Evolutionary conservation across 2,797 vertebrate species (phyloP).

Genomic region (Semaprochilodus insignis): DNA sequence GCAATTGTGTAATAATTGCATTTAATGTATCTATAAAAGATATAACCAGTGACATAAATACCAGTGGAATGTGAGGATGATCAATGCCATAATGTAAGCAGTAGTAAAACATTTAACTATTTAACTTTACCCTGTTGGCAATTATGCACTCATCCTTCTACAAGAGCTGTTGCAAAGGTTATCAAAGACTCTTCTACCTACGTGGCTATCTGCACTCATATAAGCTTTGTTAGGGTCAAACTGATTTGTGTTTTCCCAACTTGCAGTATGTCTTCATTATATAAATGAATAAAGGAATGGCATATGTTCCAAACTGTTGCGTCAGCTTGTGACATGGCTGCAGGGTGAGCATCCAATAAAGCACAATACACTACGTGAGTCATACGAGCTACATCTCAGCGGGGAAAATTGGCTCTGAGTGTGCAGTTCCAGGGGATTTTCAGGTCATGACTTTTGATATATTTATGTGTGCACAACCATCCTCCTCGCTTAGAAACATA

Average conservation of each 20-base stretch:
- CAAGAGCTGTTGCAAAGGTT: neutral
- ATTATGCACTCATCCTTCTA: neutral
- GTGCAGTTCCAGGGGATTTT: slow-evolving; percentile 17
- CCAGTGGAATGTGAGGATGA: neutral
- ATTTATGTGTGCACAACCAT: slow-evolving; percentile 12
- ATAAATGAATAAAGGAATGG: neutral
- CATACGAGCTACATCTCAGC: slow-evolving; percentile 19
- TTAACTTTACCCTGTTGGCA: neutral
- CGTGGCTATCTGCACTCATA: neutral
- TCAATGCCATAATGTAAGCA: neutral
- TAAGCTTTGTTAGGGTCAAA: neutral
- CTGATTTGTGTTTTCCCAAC: neutral
- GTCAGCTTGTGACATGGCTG: neutral
- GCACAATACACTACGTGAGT: neutral
- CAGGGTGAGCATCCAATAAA: neutral
- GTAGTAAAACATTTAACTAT: neutral
- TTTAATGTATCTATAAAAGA: neutral
- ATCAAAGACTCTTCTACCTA: neutral
- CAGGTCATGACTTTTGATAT: slow-evolving; percentile 11
- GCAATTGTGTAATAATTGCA: no score
- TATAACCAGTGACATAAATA: neutral
- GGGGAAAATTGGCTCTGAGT: slow-evolving; percentile 17
- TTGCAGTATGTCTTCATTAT: neutral
- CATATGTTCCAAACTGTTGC: neutral
- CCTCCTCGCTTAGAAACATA: slow-evolving; percentile 22